Percentiles rank a stretch among this genome's conserved stretches.
phyloP scores from a whole-genome alignment of 2,888 invertebrate genomes.

The Pinctada fucata region DNA sequence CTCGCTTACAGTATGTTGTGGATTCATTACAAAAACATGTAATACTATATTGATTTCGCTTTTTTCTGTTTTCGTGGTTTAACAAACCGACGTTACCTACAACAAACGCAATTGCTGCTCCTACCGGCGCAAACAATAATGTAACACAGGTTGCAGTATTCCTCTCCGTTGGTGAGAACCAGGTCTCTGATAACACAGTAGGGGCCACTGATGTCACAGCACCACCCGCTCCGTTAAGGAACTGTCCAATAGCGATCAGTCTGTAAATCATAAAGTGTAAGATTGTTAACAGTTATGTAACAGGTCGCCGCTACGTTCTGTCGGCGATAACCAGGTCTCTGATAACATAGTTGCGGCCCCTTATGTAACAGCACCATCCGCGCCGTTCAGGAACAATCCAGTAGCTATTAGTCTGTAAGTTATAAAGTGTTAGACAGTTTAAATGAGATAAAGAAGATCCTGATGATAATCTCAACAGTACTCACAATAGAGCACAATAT shows the following conservation, averaged over 20 bases:
- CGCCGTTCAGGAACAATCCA: slow-evolving; percentile 76
- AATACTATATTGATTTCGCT: no score
- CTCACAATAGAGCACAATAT: no score
- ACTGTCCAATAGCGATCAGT: slow-evolving; percentile 72
- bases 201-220: slow-evolving; percentile 77
- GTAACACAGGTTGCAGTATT: slow-evolving; percentile 73
- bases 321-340: slow-evolving; percentile 77
- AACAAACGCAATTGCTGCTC: slow-evolving; percentile 45
- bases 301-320: slow-evolving; percentile 76
- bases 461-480: no score
- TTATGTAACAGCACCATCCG: slow-evolving; percentile 77
- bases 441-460: no score
- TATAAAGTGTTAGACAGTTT: no score
- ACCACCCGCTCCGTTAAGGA: slow-evolving; percentile 77
- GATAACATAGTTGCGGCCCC: slow-evolving; percentile 77
- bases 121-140: slow-evolving; percentile 43
- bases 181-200: slow-evolving; percentile 76
- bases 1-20: no score
- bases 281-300: slow-evolving; percentile 1
- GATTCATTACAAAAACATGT: no score
- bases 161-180: slow-evolving; percentile 78
- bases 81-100: slow-evolving; percentile 34
- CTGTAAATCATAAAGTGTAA: slow-evolving; percentile 39
- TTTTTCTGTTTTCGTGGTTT: no score
- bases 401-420: slow-evolving; percentile 64